Base-by-base conservation (phyloP, 2,888 invertebrate genomes). In the Pseudococcus longispinus region DNA sequence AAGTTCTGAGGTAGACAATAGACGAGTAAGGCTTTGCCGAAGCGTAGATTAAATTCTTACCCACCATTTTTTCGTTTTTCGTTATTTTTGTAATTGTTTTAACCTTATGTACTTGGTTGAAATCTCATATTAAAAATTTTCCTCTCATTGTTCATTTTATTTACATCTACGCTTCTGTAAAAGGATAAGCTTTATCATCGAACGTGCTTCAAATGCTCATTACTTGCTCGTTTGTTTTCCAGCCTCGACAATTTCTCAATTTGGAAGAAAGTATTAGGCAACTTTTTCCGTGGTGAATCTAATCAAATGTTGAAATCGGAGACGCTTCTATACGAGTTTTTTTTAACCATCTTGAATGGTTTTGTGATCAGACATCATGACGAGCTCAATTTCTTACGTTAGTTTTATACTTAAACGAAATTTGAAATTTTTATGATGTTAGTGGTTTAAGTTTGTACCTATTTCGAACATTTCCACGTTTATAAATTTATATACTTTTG, bases 181-280 rank as follows among this genome's bases (percentile, higher is more conserved):
- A 42, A 20, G n/a, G 77, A 42, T 70, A 29, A 0, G 77, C 42
- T 80, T 80, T 42, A 80, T 37, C 20, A 42, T 42, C 42, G 20
- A 80, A n/a, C 23, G 13, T 23, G 42, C 77, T 84, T 84, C 26
- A 84, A 29, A 29, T 83, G 46, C 55, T 83, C 83, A 83, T 51
- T n/a, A 4, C 51, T 60, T 32, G 29, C 32, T 84, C 46, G 46
- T 84, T 84, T 55, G 11, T 84, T 86, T 86, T 51, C 20, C 86
- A 86, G 86, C 42, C 51, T 80, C 86, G 80, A 13, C 77, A 74
- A 9, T 77, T 86, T 20, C 55, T 86, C 29, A 86, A 77, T 80
- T 80, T 86, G 46, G 86, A 86, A 86, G 86, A 86, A 55, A 51
- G 80, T 26, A 86, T 86, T 55, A 74, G 86, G 11, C 86, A 86